Evolutionary conservation across 2,888 invertebrate genomes (phyloP), one percentile per base, ranked within the genome.

Genomic region (Rambutsinella grinnellia): DNA sequence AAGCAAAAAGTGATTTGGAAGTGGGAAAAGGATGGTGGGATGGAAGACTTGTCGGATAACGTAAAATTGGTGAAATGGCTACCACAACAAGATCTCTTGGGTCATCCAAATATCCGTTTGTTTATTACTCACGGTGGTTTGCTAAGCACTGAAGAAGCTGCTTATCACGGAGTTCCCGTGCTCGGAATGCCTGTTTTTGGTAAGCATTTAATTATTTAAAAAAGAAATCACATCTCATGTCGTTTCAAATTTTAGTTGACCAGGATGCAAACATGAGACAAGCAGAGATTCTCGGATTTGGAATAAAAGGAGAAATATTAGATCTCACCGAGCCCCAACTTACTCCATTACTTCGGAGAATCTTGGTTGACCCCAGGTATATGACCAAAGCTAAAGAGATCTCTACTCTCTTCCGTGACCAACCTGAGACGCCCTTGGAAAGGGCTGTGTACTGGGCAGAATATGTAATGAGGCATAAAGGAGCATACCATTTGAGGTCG

Each of bases 1-100:
- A 94, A 94, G 0, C 93, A 93, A 85, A 90, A 93, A 81, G 92
- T 95, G 26, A 87, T 95, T 0, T 94, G 94, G 94, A 94, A 94
- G 86, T 94, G 93, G 87, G 65, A 65, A 21, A 51, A 36, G 15
- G 91, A 90, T 0, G 89, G 91, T 23, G 87, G 89, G 15, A 84
- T 90, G 78, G 87, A 87, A 26, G 88, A 91, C 80, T 90, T 91
- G 24, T 90, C 91, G 24, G 87, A 89, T 63, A 93, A 93, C 85
- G 87, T 93, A 0, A 86, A 89, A 58, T 86, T 89, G 3, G 86
- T 87, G 69, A 89, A 90, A 79, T 93, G 93, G 93, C 84, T 92
- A 82, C 94, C 94, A 0, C 95, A 95, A 85, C 90, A 91, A 83
- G 92, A 93, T 56, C n/a, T 63, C 3, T 24, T 63, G 8, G 61